phyloP scores from a whole-genome alignment of 2,888 invertebrate species.

The Apamea sordens region DNA sequence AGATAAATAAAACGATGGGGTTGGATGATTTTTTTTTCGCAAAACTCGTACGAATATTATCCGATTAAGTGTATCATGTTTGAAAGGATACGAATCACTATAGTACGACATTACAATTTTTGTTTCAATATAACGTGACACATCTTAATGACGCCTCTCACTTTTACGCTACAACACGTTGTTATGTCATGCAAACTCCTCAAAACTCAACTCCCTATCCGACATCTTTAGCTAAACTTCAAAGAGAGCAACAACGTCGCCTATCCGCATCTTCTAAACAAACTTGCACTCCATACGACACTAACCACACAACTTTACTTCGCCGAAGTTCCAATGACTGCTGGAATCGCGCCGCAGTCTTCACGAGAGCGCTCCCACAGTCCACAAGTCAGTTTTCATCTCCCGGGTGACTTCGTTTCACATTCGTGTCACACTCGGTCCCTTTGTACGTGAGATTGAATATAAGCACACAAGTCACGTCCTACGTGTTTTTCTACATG shows the following conservation, averaged over 20 bases:
- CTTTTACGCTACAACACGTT: not conserved
- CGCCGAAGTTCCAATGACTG: constrained; percentile 45
- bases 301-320: constrained; percentile 31
- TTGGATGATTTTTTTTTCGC: not conserved
- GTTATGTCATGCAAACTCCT: not conserved
- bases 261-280: constrained; percentile 23
- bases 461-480: constrained; percentile 80
- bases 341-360: constrained; percentile 40
- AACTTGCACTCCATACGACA: constrained; percentile 32
- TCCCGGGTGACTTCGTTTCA: constrained; percentile 61
- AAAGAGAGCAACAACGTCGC: constrained; percentile 1
- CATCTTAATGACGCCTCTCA: not conserved
- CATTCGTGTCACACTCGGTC: constrained; percentile 70
- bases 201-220: not conserved
- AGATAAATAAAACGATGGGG: constrained; percentile 23
- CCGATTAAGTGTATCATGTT: not conserved
- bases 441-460: constrained; percentile 78
- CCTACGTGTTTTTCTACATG: constrained; percentile 71
- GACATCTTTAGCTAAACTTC: constrained; percentile 8
- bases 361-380: constrained; percentile 56
- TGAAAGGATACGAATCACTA: not conserved
- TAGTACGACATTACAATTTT: no score
- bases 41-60: not conserved
- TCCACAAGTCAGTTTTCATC: constrained; percentile 68
- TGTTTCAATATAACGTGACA: not conserved